A percentile compares a stretch with the other conserved stretches of the same genome.
Conservation (phyloP, 2,113 vertebrate species). For the Lonchura striata region DNA sequence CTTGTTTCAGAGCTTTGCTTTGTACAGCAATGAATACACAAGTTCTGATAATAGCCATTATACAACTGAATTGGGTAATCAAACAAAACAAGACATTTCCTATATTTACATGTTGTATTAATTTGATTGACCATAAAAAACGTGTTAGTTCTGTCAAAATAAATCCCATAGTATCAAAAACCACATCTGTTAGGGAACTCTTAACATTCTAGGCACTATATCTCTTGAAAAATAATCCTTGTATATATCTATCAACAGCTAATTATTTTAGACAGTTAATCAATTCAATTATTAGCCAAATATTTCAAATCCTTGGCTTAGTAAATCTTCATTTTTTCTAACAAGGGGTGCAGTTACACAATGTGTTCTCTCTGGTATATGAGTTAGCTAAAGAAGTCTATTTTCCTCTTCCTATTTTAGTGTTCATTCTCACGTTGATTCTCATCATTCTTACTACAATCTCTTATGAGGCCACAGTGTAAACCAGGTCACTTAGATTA, state of each 20-base stretch:
- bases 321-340: background rate
- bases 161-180: background rate
- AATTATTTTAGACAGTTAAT: conserved; percentile 44
- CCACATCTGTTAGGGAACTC: conserved; percentile 1
- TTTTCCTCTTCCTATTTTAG: background rate
- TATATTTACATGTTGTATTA: background rate
- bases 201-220: background rate
- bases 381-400: background rate
- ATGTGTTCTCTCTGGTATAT: background rate
- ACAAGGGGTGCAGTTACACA: background rate
- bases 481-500: background rate
- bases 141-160: background rate
- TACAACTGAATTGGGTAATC: background rate
- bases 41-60: background rate
- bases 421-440: background rate
- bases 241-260: background rate
- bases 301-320: conserved; percentile 15
- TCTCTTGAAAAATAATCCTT: conserved; percentile 5
- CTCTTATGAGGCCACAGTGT: background rate
- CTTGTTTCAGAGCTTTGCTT: background rate
- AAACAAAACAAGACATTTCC: background rate
- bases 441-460: background rate
- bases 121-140: background rate
- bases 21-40: background rate
- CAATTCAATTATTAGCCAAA: conserved; percentile 45